Evolutionary conservation across 53 echinoderm and acorn worm genomes (phyloP), one percentile per base, ranked within the genome.

Genomic region (Echinometra lucunter): DNA sequence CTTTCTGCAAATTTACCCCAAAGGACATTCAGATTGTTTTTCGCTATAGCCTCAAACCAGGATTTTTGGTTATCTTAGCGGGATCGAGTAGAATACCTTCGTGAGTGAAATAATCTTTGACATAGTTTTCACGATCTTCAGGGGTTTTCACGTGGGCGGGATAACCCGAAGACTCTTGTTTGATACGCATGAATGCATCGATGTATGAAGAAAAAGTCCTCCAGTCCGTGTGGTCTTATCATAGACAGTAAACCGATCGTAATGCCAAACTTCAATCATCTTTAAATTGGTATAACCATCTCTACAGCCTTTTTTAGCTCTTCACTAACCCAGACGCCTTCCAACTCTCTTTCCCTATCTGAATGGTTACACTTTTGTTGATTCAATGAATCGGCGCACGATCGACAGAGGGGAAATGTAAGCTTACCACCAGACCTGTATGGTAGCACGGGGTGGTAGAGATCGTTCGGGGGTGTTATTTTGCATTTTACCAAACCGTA

Each of bases 31-130:
- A 96, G 7, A 80, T 82, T 90, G 7, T 42, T 44, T 49, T 91
- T 96, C 0, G 94, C 72, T 5, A 96, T 66, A 34, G 94, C 94
- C 94, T 27, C 57, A 96, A 58, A 12, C 89, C 89, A 57, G 56
- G 56, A 57, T 89, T 89, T 56, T 34, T 57, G 17, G 0, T 2
- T 1, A 89, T 89, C 21, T 58, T n/a, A 8, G 57, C n/a, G 35
- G 56, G 57, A 19, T 89, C 89, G 17, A 89, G 58, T 37, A 11
- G 11, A 16, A 89, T 49, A 32, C 89, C 89, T 21, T 89, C 58
- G 19, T 89, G 56, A 0, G 32, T 18, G 1, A 57, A 37, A n/a
- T 89, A 89, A 37, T 44, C 21, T 1, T 55, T 28, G 32, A 88
- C 21, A 37, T 89, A 89, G 21, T 32, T 1, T 58, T 58, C 0